phyloP scores from a whole-genome alignment of 2,797 vertebrate species.

The Salarias fasciatus region DNA sequence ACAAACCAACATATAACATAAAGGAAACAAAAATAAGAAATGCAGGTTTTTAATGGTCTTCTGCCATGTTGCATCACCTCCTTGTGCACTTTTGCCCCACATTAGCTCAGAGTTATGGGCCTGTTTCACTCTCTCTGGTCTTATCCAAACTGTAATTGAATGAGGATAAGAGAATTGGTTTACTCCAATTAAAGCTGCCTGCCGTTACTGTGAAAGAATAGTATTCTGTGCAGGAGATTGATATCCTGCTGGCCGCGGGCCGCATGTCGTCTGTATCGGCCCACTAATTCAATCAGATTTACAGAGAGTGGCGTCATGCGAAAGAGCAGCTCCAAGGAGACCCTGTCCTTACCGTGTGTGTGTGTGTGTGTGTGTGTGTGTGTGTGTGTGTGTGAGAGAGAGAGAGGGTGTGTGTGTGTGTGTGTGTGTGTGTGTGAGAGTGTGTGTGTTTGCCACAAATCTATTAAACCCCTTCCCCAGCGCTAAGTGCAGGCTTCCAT shows the following conservation, averaged over 20 bases:
- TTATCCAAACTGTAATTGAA: constrained; percentile 78
- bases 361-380: constrained; percentile 30
- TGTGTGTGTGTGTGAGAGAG: constrained; percentile 11
- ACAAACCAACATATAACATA: too few species aligned
- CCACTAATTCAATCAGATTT: constrained; percentile 84
- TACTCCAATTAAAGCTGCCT: constrained; percentile 78
- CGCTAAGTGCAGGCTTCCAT: constrained; percentile 77
- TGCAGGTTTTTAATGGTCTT: neutral
- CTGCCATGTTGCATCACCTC: constrained; percentile 17
- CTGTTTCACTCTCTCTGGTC: constrained; percentile 55
- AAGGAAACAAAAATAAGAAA: too few species aligned
- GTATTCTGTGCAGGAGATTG: constrained; percentile 78
- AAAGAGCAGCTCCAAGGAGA: constrained; percentile 77
- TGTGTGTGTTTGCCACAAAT: constrained; percentile 44
- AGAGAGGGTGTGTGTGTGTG: neutral
- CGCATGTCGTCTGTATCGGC: constrained; percentile 75
- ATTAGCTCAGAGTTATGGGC: constrained; percentile 49
- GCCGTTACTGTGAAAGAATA: constrained; percentile 75
- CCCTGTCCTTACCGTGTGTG: constrained; percentile 64
- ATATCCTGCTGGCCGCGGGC: constrained; percentile 76
- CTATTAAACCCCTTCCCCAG: constrained; percentile 74
- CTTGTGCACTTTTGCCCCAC: constrained; percentile 56
- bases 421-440: constrained; percentile 17
- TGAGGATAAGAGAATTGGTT: constrained; percentile 79
- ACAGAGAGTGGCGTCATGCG: constrained; percentile 84